Percentiles rank a stretch among this genome's conserved stretches.
These are phyloP conservation scores for Ceratosolen fusciceps DNA, from an alignment of 1,140 invertebrate genomes.

Conservation along the genomic window DNA sequence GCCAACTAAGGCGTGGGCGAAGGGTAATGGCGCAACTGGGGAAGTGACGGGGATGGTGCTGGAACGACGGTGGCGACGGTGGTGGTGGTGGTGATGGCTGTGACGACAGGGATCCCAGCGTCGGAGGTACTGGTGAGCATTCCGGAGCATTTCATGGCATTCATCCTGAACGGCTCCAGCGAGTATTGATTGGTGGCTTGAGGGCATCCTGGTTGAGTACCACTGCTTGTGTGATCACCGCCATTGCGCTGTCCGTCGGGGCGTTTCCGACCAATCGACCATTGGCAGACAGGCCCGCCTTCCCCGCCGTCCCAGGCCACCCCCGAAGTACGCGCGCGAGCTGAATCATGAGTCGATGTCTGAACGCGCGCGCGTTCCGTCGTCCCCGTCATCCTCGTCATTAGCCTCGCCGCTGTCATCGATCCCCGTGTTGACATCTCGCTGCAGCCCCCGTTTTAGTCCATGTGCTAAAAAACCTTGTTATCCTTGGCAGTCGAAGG, in stretches of 20 bases:
- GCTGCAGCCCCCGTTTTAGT: too few relatives aligned
- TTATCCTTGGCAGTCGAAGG: too few relatives aligned
- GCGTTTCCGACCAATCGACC: conserved; percentile 48
- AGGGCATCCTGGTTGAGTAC: conserved; percentile 48
- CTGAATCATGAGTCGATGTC: not conserved
- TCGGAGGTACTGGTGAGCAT: too few relatives aligned
- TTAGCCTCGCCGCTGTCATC: not conserved
- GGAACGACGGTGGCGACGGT: too few relatives aligned
- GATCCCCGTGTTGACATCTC: not conserved
- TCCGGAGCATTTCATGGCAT: not conserved
- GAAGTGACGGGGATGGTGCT: not conserved
- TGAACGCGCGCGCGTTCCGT: not conserved
- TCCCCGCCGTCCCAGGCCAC: conserved; percentile 3
- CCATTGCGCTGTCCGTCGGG: conserved; percentile 36
- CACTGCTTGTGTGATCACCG: conserved; percentile 43
- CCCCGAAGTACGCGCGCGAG: not conserved
- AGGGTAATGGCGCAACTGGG: too few relatives aligned
- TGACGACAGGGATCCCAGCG: too few relatives aligned
- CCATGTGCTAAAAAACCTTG: too few relatives aligned
- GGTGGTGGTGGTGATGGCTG: not conserved
- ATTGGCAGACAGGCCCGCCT: conserved; percentile 32
- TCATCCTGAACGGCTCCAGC: not conserved
- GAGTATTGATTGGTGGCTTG: conserved; percentile 50
- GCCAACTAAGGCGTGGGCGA: not conserved
- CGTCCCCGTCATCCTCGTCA: not conserved